A percentile compares a stretch with the other conserved stretches of the same genome.
These are phyloP conservation scores for Tragelaphus scriptus DNA, from an alignment of 2,113 vertebrate genomes.

Conservation along the genomic window DNA sequence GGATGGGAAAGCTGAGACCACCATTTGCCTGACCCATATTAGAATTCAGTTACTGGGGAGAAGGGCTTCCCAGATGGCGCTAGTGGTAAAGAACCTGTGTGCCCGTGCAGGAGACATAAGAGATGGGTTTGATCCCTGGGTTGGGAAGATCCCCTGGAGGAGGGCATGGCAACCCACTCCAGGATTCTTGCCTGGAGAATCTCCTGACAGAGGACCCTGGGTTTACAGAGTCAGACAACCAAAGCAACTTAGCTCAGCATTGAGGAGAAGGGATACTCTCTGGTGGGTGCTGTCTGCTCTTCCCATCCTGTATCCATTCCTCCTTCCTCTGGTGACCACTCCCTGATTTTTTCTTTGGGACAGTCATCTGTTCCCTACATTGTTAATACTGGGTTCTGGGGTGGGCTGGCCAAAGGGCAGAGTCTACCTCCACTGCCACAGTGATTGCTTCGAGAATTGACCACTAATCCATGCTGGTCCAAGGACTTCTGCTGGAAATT, in stretches of 20 bases:
- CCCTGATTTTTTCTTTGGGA: not conserved
- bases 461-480: not conserved
- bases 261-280: not conserved
- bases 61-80: not conserved
- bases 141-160: not conserved
- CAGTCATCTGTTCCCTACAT: not conserved
- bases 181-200: not conserved
- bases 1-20: not conserved
- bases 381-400: not conserved
- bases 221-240: not conserved
- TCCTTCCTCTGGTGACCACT: not conserved
- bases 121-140: not conserved
- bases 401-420: not conserved
- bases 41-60: not conserved
- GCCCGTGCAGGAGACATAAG: not conserved
- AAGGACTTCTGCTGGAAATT: not conserved
- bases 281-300: not conserved
- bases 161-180: not conserved
- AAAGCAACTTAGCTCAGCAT: not conserved
- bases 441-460: not conserved
- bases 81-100: not conserved
- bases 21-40: accelerated
- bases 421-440: not conserved
- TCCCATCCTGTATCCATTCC: too few species aligned
- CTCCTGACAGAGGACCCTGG: not conserved